Percentiles rank a stretch among this genome's conserved stretches.
phyloP scores from a whole-genome alignment of 2,888 invertebrate genomes.

The Aspidapion aeneum region DNA sequence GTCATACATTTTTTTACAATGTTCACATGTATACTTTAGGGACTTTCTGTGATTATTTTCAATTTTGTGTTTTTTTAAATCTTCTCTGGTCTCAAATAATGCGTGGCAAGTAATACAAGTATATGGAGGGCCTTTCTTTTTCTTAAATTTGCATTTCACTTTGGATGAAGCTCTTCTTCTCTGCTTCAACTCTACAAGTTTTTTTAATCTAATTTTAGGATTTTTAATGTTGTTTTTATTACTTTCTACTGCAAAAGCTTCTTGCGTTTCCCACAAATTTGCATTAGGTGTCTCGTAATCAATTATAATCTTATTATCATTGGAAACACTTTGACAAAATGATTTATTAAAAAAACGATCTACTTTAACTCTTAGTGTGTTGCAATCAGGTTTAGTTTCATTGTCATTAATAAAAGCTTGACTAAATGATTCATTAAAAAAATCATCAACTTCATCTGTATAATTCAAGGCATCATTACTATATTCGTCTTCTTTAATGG shows the following conservation, averaged over 20 bases:
- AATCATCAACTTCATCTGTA: background rate
- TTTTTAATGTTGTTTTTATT: conserved; percentile 17
- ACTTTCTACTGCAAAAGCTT: conserved; percentile 14
- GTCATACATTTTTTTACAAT: conserved; percentile 23
- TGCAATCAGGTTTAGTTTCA: too few relatives aligned
- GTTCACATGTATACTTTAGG: conserved; percentile 20
- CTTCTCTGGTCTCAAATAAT: conserved; percentile 17
- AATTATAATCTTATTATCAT: conserved; percentile 5
- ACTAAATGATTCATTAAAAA: background rate
- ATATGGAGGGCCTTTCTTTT: conserved; percentile 12
- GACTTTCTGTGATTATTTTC: conserved; percentile 26
- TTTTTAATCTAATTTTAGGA: conserved; percentile 13
- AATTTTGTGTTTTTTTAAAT: conserved; percentile 21
- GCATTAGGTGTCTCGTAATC: too few relatives aligned
- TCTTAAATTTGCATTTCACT: background rate
- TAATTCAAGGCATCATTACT: background rate
- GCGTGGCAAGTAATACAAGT: conserved; percentile 25
- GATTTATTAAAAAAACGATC: background rate
- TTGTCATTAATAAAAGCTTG: background rate
- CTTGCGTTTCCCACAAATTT: too few relatives aligned
- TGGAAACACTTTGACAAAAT: background rate
- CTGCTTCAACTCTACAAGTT: conserved; percentile 15
- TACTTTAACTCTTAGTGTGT: too few relatives aligned
- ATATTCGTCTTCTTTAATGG: background rate
- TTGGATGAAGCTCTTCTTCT: background rate